Evolutionary conservation across 1,140 invertebrate species (phyloP).

Genomic region (Cydia splendana): DNA sequence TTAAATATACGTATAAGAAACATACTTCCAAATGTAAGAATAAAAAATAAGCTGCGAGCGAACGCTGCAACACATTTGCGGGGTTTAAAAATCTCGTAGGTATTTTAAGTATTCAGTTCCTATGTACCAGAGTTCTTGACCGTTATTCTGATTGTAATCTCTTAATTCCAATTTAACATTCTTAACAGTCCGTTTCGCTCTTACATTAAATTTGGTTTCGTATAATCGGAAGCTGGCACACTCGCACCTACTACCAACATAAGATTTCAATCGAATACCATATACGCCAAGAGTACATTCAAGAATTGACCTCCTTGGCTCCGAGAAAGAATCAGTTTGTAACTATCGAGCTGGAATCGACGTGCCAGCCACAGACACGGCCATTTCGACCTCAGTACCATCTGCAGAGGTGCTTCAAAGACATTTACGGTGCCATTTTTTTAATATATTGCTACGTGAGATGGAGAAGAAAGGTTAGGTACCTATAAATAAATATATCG

Average conservation of each 20-base stretch:
- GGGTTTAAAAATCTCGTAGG: not conserved
- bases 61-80: slow-evolving; percentile 1
- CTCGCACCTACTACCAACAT: not conserved
- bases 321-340: slow-evolving; percentile 49
- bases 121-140: not conserved
- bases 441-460: not conserved
- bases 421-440: not conserved
- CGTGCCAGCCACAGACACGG: slow-evolving; percentile 42
- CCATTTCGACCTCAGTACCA: slow-evolving; percentile 30
- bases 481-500: not conserved
- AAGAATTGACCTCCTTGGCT: slow-evolving; percentile 36
- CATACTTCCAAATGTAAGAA: not conserved
- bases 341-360: slow-evolving; percentile 50
- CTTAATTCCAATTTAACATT: not conserved
- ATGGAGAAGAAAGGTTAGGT: not conserved
- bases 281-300: slow-evolving; percentile 39
- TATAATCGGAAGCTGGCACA: not conserved
- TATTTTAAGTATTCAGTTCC: slow-evolving; percentile 22
- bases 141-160: not conserved
- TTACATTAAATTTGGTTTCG: not conserved
- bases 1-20: not conserved
- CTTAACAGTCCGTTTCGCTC: not conserved
- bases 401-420: slow-evolving; percentile 7
- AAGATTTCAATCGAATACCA: not conserved
- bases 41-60: not conserved